phyloP scores from a whole-genome alignment of 2,888 invertebrate species.

The Calliphora vomitoria region DNA sequence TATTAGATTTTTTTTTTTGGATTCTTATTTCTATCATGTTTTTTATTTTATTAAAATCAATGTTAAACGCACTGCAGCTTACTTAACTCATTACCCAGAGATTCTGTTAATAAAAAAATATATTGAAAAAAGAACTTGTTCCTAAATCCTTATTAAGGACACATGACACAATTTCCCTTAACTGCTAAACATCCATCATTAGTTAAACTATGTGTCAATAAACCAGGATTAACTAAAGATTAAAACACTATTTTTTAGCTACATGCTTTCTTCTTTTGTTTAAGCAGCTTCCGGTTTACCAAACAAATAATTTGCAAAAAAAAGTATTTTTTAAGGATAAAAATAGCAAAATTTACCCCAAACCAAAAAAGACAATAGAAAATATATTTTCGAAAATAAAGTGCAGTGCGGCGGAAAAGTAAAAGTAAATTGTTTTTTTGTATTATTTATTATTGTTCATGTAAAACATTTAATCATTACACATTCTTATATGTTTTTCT shows the following conservation, averaged over 20 bases:
- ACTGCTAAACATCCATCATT: slow-evolving; percentile 22
- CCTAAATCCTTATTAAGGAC: slow-evolving; percentile 55
- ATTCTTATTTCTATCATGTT: too few species aligned
- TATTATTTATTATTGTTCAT: slow-evolving; percentile 42
- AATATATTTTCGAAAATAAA: background rate
- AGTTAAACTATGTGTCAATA: slow-evolving; percentile 51
- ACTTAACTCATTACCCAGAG: too few species aligned
- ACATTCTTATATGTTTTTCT: slow-evolving; percentile 22
- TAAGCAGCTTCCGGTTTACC: slow-evolving; percentile 48
- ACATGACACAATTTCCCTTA: slow-evolving; percentile 59
- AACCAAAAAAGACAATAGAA: slow-evolving; percentile 37
- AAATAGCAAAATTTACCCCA: slow-evolving; percentile 62
- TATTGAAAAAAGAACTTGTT: background rate
- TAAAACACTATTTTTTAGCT: slow-evolving; percentile 52
- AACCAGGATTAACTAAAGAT: slow-evolving; percentile 59
- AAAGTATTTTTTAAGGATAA: slow-evolving; percentile 52
- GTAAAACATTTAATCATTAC: slow-evolving; percentile 33
- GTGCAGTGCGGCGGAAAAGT: slow-evolving; percentile 23
- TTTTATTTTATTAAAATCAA: too few species aligned
- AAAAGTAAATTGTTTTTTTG: slow-evolving; percentile 33
- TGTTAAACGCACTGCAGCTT: too few species aligned
- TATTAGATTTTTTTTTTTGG: too few species aligned
- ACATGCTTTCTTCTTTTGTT: background rate
- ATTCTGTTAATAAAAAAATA: too few species aligned
- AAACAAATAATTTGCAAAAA: background rate